Base-by-base conservation (phyloP, 2,797 vertebrate genomes). In the Holocentrus rufus region DNA sequence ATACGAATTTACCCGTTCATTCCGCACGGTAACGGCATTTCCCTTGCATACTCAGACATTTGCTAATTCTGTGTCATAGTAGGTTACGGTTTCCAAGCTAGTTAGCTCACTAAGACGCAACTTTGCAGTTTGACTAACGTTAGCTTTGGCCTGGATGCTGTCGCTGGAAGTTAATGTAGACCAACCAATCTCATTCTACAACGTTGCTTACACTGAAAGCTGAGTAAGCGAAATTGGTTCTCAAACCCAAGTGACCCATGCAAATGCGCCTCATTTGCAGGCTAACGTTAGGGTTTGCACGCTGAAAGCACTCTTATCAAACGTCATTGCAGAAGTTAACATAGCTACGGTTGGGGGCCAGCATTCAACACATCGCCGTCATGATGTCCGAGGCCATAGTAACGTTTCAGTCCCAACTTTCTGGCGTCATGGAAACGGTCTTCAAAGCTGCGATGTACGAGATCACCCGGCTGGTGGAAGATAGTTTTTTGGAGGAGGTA, bases 391-490 rank as follows among this genome's bases (percentile, higher is more conserved):
- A 92, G 65, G 70, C 88, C 5, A 86, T 93, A 39, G 74, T 89
- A 0, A 90, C 93, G 4, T 95, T 95, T 80, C 94, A 94, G 88
- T 90, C 93, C 11, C 94, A 95, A 58, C 92, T 95, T 10, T 94
- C 94, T 8, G 92, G 93, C 7, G 93, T 95, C 0, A 95, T 95
- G 94, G 94, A 95, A 49, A 94, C 93, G 0, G 93, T 95, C 0
- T 95, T 95, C 71, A 95, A 95, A 66, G 94, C 94, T 47, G 94
- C 94, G 27, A 94, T 94, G 87, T 95, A 92, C 64, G 94, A 95
- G 66, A 94, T 95, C 75, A 94, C 93, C 34, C 86, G 94, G 54
- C 84, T 94, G 76, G 94, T 95, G 67, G 93, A 94, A 75, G 94
- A 93, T 23, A 94, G 92, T 42, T 95, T 95, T 62, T 8, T 94